phyloP scores from a whole-genome alignment of 1,140 invertebrate species.

The Atopsyche davidsoni region DNA sequence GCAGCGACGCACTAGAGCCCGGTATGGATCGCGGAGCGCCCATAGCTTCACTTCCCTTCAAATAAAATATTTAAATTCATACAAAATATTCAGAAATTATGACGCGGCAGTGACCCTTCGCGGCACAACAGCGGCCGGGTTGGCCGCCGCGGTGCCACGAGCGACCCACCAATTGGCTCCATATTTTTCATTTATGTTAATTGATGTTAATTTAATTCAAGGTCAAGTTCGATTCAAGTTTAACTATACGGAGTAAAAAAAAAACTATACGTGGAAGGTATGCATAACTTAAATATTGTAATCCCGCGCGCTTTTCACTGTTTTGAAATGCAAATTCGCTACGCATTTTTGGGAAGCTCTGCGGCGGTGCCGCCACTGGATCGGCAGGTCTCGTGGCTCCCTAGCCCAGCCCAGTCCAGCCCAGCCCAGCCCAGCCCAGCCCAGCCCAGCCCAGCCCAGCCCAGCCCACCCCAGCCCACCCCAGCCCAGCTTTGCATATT shows the following conservation, averaged over 20 bases:
- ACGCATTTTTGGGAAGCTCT: conserved; percentile 17
- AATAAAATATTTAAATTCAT: too few relatives aligned
- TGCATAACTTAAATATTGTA: conserved; percentile 23
- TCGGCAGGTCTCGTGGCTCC: conserved; percentile 18
- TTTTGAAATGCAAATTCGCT: conserved; percentile 29
- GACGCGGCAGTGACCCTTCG: too few relatives aligned
- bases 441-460: too few relatives aligned
- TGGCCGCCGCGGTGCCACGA: conserved; percentile 2
- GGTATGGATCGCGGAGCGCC: too few relatives aligned
- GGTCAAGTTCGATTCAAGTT: conserved; percentile 30
- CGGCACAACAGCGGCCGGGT: background rate
- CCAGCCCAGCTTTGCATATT: too few relatives aligned
- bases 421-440: too few relatives aligned
- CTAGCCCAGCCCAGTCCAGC: too few relatives aligned
- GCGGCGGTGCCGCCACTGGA: conserved; percentile 8
- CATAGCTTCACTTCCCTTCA: too few relatives aligned
- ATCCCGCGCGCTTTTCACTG: conserved; percentile 23
- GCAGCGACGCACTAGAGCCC: too few relatives aligned
- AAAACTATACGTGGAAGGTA: conserved; percentile 23
- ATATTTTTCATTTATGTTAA: conserved; percentile 31
- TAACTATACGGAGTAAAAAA: conserved; percentile 10
- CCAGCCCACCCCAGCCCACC: too few relatives aligned
- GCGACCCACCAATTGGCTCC: conserved; percentile 24
- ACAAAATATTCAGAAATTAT: too few relatives aligned
- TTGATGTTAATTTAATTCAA: conserved; percentile 31